A percentile compares a stretch with the other conserved stretches of the same genome.
phyloP scores from a whole-genome alignment of 1,140 invertebrate genomes.

The roundworm (Caenorhabditis elegans) region WBcel235 BX284606.5:17049001-17049500 shows the following conservation, averaged over 20 bases:
- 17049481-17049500: conserved; percentile 20
- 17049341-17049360: conserved; percentile 18
- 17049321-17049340: conserved; percentile 11
- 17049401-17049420: neutral
- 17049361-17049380: neutral
- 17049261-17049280: conserved; percentile 3
- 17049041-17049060: conserved; percentile 31
- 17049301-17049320: neutral
- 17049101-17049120: neutral
- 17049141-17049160: conserved; percentile 18
- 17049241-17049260: conserved; percentile 25
- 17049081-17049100: conserved; percentile 24
- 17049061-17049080: conserved; percentile 36
- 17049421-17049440: too few relatives aligned
- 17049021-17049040: conserved; percentile 33
- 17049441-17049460: neutral
- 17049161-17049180: conserved; percentile 38
- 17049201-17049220: conserved; percentile 33
- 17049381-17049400: neutral
- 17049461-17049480: conserved; percentile 1
- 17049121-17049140: neutral
- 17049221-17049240: conserved; percentile 21
- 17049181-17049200: conserved; percentile 31
- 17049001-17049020: conserved; percentile 21
- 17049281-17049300: neutral